Evolutionary conservation across 2,888 invertebrate species (phyloP).

Genomic region (Germaria angustata): DNA sequence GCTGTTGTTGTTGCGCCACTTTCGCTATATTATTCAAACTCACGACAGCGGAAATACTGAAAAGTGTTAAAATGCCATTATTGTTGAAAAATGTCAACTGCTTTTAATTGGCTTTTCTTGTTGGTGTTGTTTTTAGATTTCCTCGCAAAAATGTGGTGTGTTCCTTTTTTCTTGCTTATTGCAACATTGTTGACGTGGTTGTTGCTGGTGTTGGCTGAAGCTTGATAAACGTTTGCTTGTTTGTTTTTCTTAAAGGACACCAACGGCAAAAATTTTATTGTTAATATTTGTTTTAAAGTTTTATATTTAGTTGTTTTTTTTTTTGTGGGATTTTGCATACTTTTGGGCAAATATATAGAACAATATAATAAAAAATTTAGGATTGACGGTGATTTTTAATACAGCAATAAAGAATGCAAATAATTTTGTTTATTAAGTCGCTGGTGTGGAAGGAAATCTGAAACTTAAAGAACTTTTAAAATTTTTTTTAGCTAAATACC

Average conservation of each 20-base stretch:
- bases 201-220: neutral
- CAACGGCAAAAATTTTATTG: conserved; percentile 22
- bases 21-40: conserved; percentile 55
- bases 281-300: conserved; percentile 35
- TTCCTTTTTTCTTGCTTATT: neutral
- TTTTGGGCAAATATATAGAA: neutral
- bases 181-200: conserved; percentile 34
- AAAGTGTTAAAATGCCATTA: conserved; percentile 68
- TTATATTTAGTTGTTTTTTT: neutral
- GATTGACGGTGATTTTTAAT: neutral
- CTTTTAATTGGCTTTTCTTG: conserved; percentile 68
- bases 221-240: neutral
- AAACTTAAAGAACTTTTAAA: no score
- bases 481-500: no score
- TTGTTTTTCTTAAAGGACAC: neutral
- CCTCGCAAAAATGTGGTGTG: conserved; percentile 22
- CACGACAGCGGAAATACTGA: conserved; percentile 62
- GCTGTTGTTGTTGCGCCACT: neutral
- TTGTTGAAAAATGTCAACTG: conserved; percentile 67
- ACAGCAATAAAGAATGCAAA: neutral
- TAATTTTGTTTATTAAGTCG: neutral
- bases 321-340: conserved; percentile 12
- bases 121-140: conserved; percentile 57
- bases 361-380: neutral
- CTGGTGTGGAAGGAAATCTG: neutral